Conservation (phyloP, 2,888 invertebrate species). For the Anticlea derivata region DNA sequence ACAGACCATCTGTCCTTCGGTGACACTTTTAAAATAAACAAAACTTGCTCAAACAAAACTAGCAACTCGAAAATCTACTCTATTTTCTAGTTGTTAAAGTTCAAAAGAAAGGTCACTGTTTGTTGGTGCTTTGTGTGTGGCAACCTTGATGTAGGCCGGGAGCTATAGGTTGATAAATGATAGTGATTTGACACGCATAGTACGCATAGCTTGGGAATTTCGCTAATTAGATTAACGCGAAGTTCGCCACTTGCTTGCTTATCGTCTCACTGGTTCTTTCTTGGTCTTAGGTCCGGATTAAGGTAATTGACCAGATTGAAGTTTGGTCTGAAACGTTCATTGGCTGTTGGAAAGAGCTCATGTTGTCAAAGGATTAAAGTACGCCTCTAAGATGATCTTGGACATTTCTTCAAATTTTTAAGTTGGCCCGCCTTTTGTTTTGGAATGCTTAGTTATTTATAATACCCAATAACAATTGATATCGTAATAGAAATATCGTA, state of each 20-base stretch:
- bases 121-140: conserved; percentile 28
- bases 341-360: too few species aligned
- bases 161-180: conserved; percentile 51
- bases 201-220: conserved; percentile 47
- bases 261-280: too few species aligned
- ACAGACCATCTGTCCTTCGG: conserved; percentile 60
- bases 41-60: conserved; percentile 23
- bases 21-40: conserved; percentile 43
- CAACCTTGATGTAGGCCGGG: conserved; percentile 29
- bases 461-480: background rate
- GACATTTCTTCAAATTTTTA: too few species aligned
- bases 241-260: conserved; percentile 13
- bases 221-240: conserved; percentile 46
- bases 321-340: too few species aligned
- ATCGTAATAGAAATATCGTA: conserved; percentile 15
- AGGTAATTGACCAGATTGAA: too few species aligned
- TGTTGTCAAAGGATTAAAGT: too few species aligned
- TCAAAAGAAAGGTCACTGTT: background rate
- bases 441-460: too few species aligned
- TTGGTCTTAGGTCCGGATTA: too few species aligned
- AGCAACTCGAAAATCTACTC: background rate
- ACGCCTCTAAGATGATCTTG: too few species aligned
- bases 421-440: too few species aligned
- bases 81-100: background rate
- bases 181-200: conserved; percentile 48